Evolutionary conservation across 2,888 invertebrate genomes (phyloP).

Genomic region (Scaptomyza caliginosa): DNA sequence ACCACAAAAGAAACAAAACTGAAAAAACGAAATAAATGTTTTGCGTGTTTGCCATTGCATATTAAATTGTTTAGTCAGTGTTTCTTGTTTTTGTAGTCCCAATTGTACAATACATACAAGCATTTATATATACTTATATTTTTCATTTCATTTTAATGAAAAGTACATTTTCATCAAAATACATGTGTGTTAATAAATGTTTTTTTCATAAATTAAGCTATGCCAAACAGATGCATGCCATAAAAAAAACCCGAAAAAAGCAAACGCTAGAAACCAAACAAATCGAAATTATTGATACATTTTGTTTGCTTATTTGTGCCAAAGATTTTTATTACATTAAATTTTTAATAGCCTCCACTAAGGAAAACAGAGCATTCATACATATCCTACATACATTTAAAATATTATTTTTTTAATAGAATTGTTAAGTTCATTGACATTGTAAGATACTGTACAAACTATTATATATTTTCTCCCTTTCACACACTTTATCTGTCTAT

Average conservation of each 20-base stretch:
- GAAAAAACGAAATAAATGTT: constrained; percentile 50
- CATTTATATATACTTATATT: constrained; percentile 20
- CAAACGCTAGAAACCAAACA: constrained; percentile 7
- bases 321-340: neutral
- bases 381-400: neutral
- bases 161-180: constrained; percentile 18
- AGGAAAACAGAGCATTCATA: neutral
- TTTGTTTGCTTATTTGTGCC: neutral
- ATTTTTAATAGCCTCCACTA: neutral
- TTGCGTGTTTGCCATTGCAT: constrained; percentile 65
- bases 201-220: constrained; percentile 33
- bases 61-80: constrained; percentile 65
- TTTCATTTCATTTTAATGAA: constrained; percentile 45
- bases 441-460: too few species aligned
- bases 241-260: constrained; percentile 21
- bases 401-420: neutral
- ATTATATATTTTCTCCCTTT: constrained; percentile 1
- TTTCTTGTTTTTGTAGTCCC: constrained; percentile 36
- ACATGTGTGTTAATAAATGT: constrained; percentile 30
- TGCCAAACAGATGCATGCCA: constrained; percentile 43
- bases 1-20: constrained; percentile 48
- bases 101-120: constrained; percentile 50
- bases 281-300: neutral
- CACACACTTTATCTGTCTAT: constrained; percentile 12
- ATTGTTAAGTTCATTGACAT: too few species aligned